These are phyloP conservation scores for Lepus townsendii DNA, from an alignment of 2,797 vertebrate species.

Conservation along the genomic window DNA sequence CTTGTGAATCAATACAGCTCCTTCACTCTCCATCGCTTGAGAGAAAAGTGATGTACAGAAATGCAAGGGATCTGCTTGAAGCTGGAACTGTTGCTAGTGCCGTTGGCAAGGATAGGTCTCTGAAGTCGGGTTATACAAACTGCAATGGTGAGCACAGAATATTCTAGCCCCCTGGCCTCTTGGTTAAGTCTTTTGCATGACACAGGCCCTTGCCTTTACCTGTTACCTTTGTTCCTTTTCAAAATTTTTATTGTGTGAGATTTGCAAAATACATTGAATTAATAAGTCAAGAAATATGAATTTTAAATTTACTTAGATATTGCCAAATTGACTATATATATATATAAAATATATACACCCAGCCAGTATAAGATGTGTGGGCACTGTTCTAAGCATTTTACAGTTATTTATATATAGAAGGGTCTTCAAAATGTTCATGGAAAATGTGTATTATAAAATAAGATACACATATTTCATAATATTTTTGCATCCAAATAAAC, in stretches of 20 bases:
- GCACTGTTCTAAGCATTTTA: background rate
- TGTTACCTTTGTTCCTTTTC: background rate
- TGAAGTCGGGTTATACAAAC: background rate
- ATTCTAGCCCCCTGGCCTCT: background rate
- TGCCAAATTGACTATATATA: background rate
- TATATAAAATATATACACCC: background rate
- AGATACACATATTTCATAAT: no score
- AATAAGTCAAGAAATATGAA: background rate
- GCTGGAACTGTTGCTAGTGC: background rate
- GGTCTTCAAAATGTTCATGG: no score
- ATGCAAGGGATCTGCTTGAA: conserved; percentile 32
- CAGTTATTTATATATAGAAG: background rate
- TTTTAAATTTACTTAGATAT: conserved; percentile 9
- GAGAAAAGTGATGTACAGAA: conserved; percentile 50
- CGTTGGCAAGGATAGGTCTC: background rate
- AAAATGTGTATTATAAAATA: no score
- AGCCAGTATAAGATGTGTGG: background rate
- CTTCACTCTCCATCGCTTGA: background rate
- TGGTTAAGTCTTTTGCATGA: conserved; percentile 9
- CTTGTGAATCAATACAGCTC: conserved; percentile 3
- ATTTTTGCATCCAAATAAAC: no score
- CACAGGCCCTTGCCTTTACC: background rate
- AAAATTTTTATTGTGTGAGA: background rate
- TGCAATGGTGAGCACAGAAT: background rate
- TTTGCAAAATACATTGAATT: background rate